Evolutionary conservation across 2,113 vertebrate species (phyloP).

Genomic region (Mastomys coucha): DNA sequence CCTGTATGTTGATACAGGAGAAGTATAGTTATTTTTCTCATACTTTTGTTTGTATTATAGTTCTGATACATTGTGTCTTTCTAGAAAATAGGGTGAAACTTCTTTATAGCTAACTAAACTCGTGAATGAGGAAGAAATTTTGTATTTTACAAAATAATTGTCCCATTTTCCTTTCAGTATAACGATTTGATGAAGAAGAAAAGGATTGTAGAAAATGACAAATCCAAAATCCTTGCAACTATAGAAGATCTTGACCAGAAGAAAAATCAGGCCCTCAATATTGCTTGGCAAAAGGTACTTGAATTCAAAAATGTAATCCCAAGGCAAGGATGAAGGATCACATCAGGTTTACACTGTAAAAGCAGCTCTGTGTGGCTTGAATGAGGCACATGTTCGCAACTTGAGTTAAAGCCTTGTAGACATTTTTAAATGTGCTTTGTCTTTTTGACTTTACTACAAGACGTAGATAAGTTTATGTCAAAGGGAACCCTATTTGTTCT

Average conservation of each 20-base stretch:
- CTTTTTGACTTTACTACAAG: not conserved
- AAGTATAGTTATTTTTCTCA: not conserved
- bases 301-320: not conserved
- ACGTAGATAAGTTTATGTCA: not conserved
- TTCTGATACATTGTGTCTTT: not conserved
- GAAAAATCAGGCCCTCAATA: slow-evolving; percentile 93
- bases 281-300: slow-evolving; percentile 97
- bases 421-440: slow-evolving; percentile 8
- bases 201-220: slow-evolving; percentile 97
- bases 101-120: slow-evolving; percentile 10
- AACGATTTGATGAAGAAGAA: slow-evolving; percentile 97
- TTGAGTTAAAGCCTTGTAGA: not conserved
- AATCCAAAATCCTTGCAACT: slow-evolving; percentile 93
- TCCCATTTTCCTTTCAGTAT: slow-evolving; percentile 87
- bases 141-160: slow-evolving; percentile 50
- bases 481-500: not conserved
- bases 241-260: slow-evolving; percentile 96
- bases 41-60: not conserved
- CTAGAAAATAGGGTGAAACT: not conserved
- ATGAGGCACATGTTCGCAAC: not conserved
- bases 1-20: not conserved
- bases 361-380: not conserved
- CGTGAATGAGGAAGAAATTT: not conserved
- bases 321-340: not conserved
- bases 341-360: not conserved